Percentiles rank a stretch among this genome's conserved stretches.
These are phyloP conservation scores for Decapterus maruadsi DNA, from an alignment of 2,797 vertebrate genomes.

Conservation along the genomic window DNA sequence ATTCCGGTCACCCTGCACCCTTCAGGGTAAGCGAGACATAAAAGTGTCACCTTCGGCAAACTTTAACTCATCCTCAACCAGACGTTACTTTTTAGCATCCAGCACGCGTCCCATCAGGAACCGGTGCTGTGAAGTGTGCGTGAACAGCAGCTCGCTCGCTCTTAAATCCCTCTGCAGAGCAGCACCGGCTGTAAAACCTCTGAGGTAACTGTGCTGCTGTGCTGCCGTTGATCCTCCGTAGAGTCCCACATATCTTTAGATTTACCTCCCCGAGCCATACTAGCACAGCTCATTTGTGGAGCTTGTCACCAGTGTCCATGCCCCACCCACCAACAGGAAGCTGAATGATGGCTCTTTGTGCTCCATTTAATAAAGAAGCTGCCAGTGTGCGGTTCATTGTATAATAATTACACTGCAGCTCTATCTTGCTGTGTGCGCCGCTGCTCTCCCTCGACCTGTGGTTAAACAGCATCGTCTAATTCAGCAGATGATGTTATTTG, in stretches of 20 bases:
- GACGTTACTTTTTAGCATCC: slow-evolving; percentile 7
- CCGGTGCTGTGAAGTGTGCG: slow-evolving; percentile 29
- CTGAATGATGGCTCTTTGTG: slow-evolving; percentile 52
- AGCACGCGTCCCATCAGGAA: slow-evolving; percentile 15
- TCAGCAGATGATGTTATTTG: slow-evolving; percentile 60
- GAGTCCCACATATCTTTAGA: slow-evolving; percentile 25
- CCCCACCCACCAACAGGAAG: slow-evolving; percentile 43
- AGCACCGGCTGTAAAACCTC: slow-evolving; percentile 45
- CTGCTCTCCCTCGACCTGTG: slow-evolving; percentile 55
- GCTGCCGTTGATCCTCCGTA: slow-evolving; percentile 42
- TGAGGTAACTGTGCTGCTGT: slow-evolving; percentile 39
- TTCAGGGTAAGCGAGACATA: neutral
- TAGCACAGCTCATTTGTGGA: slow-evolving; percentile 48
- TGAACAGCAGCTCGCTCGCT: slow-evolving; percentile 20
- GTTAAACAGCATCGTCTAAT: slow-evolving; percentile 63
- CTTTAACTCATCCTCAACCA: slow-evolving; percentile 5
- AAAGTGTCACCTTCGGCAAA: slow-evolving; percentile 4
- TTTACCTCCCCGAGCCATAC: slow-evolving; percentile 29
- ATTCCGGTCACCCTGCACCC: neutral
- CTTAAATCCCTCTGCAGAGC: slow-evolving; percentile 38
- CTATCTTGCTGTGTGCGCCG: slow-evolving; percentile 19
- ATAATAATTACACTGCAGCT: slow-evolving; percentile 65
- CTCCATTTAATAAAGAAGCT: slow-evolving; percentile 69
- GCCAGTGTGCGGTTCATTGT: slow-evolving; percentile 57
- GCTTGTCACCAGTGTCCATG: slow-evolving; percentile 53